Percentiles rank a stretch among this genome's conserved stretches.
Evolutionary conservation across 1,140 invertebrate genomes (phyloP).

Genomic region (Drusus annulatus): DNA sequence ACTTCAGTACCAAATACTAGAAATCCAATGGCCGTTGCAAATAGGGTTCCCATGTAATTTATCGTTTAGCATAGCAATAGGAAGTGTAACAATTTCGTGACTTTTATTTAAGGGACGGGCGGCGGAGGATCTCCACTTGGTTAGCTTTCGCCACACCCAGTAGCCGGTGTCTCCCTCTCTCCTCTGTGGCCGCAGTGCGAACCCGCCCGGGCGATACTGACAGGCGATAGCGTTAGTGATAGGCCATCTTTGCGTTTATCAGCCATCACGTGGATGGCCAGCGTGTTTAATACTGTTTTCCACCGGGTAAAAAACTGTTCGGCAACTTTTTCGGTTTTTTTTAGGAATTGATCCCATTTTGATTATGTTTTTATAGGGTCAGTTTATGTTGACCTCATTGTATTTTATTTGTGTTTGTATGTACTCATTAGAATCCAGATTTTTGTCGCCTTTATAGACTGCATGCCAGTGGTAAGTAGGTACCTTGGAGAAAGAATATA

Average conservation of each 20-base stretch:
- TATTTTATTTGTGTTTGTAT: no score
- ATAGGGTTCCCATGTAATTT: background rate
- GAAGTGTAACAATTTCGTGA: conserved; percentile 10
- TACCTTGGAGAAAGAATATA: no score
- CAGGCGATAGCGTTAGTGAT: background rate
- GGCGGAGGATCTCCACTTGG: conserved; percentile 12
- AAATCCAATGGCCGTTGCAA: conserved; percentile 2
- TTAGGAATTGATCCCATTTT: no score
- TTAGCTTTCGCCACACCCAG: conserved; percentile 7
- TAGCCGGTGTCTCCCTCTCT: background rate
- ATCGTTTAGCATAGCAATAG: conserved; percentile 9
- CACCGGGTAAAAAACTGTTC: no score
- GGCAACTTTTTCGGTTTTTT: no score
- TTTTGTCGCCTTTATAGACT: no score
- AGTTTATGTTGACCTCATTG: no score
- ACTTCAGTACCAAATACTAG: background rate
- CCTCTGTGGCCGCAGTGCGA: background rate
- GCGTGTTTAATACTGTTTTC: no score
- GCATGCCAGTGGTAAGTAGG: no score
- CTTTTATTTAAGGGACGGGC: conserved; percentile 5
- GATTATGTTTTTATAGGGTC: no score
- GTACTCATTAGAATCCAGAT: no score
- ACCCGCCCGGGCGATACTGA: background rate
- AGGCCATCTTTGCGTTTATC: conserved; percentile 20
- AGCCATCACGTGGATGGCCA: background rate